These are phyloP conservation scores for Vanacampus margaritifer DNA, from an alignment of 2,113 vertebrate genomes.

Conservation along the genomic window DNA sequence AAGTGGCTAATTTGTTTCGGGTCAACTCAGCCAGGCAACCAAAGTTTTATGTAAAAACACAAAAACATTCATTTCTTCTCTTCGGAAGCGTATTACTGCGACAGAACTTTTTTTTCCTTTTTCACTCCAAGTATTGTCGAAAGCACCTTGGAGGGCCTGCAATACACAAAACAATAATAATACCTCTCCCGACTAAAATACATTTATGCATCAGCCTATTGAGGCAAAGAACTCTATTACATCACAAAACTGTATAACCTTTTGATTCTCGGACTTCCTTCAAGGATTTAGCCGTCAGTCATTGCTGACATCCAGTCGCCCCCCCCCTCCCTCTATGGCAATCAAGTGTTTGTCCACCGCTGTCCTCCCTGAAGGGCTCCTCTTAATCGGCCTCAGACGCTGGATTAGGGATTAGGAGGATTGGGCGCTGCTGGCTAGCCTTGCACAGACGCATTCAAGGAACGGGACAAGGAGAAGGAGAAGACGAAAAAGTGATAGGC, in stretches of 20 bases:
- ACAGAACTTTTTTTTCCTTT: no score
- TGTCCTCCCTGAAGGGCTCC: constrained; percentile 23
- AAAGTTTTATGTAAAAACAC: no score
- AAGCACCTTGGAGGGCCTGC: not conserved
- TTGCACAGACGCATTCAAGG: constrained; percentile 47
- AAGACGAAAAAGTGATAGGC: constrained; percentile 25
- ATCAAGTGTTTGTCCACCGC: constrained; percentile 25
- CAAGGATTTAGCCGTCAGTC: not conserved
- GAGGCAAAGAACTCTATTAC: not conserved
- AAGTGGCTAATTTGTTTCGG: no score
- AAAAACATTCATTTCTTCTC: no score
- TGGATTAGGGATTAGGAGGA: constrained; percentile 67
- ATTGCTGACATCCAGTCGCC: constrained; percentile 6
- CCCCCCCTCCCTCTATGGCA: not conserved
- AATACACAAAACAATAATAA: not conserved
- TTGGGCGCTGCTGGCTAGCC: constrained; percentile 23
- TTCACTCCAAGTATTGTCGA: no score
- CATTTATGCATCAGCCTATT: not conserved
- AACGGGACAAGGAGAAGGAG: constrained; percentile 35
- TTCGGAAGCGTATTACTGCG: no score
- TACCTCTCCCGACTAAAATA: not conserved
- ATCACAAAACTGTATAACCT: not conserved
- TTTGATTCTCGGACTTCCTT: not conserved
- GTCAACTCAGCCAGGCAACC: no score
- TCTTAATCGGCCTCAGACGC: constrained; percentile 58